Evolutionary conservation across 2,797 vertebrate genomes (phyloP).

Genomic region (Pantherophis alleghaniensis): DNA sequence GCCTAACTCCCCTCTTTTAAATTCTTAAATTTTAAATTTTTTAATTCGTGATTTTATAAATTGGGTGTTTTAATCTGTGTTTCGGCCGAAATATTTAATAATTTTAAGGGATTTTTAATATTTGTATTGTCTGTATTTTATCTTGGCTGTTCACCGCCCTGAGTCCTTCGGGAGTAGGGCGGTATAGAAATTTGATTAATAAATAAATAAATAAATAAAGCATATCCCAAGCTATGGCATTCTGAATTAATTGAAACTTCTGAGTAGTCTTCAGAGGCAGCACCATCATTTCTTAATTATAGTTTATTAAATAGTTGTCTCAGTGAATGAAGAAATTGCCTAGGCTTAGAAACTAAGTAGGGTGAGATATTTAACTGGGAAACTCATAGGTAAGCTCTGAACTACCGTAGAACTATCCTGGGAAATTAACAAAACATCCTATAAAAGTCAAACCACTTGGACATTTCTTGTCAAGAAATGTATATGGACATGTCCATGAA

Average conservation of each 20-base stretch:
- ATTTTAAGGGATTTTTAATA: too few species aligned
- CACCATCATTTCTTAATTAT: not conserved
- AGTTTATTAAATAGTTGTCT: not conserved
- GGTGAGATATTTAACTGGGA: not conserved
- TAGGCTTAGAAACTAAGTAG: not conserved
- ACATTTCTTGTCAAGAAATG: not conserved
- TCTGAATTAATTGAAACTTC: not conserved
- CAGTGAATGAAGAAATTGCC: not conserved
- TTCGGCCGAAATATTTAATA: too few species aligned
- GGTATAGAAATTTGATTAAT: too few species aligned
- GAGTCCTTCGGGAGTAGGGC: too few species aligned
- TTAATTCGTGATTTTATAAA: too few species aligned
- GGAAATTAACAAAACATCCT: not conserved
- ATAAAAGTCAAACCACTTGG: not conserved
- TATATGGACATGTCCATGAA: not conserved
- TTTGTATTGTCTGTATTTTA: too few species aligned
- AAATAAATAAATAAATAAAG: too few species aligned
- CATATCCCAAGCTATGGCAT: not conserved
- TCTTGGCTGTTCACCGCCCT: too few species aligned
- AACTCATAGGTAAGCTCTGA: not conserved
- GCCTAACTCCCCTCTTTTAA: too few species aligned
- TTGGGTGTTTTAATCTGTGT: too few species aligned
- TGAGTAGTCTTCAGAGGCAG: not conserved
- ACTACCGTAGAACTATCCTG: not conserved
- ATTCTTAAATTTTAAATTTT: too few species aligned